phyloP scores from a whole-genome alignment of 2,888 invertebrate genomes.

The Apamea monoglypha region DNA sequence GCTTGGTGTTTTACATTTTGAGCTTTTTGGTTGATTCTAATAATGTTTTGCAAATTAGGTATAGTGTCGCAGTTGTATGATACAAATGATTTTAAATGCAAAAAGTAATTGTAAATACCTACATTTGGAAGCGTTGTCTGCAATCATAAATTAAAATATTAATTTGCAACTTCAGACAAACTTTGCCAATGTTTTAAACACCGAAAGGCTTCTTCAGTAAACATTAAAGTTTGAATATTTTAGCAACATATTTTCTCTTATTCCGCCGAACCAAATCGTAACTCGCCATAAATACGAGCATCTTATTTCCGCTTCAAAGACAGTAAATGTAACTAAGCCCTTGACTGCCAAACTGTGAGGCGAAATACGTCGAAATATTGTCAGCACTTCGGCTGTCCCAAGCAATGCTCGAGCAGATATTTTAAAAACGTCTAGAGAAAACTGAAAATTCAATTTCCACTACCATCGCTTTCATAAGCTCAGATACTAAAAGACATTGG shows the following conservation, averaged over 20 bases:
- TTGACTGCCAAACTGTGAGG: constrained; percentile 11
- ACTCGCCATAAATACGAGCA: constrained; percentile 16
- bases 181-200: not conserved
- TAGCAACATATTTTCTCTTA: not conserved
- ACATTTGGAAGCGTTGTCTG: not conserved
- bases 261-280: not conserved
- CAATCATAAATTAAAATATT: constrained; percentile 5
- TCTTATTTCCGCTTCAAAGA: constrained; percentile 48
- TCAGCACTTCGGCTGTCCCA: constrained; percentile 32
- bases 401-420: constrained; percentile 39
- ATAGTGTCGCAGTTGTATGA: not conserved
- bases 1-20: constrained; percentile 34
- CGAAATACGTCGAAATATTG: constrained; percentile 47
- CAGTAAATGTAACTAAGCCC: constrained; percentile 31
- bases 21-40: constrained; percentile 15
- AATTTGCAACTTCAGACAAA: not conserved
- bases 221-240: not conserved
- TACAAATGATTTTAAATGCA: not conserved
- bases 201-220: not conserved
- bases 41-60: constrained; percentile 8
- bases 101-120: too few relatives aligned
- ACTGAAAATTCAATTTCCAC: constrained; percentile 66
- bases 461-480: constrained; percentile 59
- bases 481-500: constrained; percentile 56
- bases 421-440: constrained; percentile 59